Percentiles rank a stretch among this genome's conserved stretches.
Conservation (phyloP, 2,797 vertebrate genomes). For the Ctenosaura bakeri region DNA sequence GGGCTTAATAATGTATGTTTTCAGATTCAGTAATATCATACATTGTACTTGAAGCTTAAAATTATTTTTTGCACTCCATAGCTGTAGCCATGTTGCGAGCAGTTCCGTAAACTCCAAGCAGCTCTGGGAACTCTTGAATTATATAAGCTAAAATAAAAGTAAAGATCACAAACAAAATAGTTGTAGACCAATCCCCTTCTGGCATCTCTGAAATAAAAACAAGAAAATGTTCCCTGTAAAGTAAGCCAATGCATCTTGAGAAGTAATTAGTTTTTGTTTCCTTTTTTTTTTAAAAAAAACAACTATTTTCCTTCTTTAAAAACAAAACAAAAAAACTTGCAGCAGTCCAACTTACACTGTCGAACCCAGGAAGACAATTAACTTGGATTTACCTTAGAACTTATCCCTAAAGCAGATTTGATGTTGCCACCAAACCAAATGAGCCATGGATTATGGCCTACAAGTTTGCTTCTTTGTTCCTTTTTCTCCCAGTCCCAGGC, state of each 20-base stretch:
- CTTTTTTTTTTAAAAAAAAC: slow-evolving; percentile 58
- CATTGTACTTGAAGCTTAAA: neutral
- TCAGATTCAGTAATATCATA: neutral
- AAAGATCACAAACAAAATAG: slow-evolving; percentile 72
- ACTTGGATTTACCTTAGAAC: slow-evolving; percentile 44
- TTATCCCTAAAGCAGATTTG: slow-evolving; percentile 11
- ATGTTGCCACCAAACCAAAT: neutral
- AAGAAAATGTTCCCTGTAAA: slow-evolving; percentile 67
- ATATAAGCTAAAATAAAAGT: slow-evolving; percentile 79
- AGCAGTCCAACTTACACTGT: slow-evolving; percentile 66
- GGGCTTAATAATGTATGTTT: neutral
- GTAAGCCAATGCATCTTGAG: slow-evolving; percentile 73
- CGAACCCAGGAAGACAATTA: slow-evolving; percentile 60
- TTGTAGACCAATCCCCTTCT: slow-evolving; percentile 75
- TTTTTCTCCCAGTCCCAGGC: neutral
- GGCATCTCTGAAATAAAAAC: slow-evolving; percentile 72
- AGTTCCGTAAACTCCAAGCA: slow-evolving; percentile 63
- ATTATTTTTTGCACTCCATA: slow-evolving; percentile 42
- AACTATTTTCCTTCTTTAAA: slow-evolving; percentile 47
- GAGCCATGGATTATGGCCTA: neutral
- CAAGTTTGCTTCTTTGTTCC: neutral
- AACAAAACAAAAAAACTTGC: slow-evolving; percentile 6
- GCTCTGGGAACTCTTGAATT: slow-evolving; percentile 77
- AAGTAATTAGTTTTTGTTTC: slow-evolving; percentile 65
- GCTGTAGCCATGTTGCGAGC: slow-evolving; percentile 70